Base-by-base conservation (phyloP, 2,888 invertebrate species). In the Apoderus coryli region DNA sequence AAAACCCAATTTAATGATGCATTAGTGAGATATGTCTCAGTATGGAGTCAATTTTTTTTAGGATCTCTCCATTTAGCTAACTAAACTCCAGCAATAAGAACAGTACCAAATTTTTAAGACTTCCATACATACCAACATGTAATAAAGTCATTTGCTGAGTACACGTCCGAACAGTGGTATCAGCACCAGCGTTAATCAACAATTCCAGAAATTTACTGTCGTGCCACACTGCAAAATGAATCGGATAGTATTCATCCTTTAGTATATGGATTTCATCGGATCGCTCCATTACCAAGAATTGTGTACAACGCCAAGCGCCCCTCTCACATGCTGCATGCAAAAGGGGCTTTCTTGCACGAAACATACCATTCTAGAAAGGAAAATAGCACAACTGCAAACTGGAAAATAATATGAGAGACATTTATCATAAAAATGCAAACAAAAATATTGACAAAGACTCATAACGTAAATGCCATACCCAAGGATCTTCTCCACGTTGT, bases 191-290 rank as follows among this genome's bases (percentile, higher is more conserved):
- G 36, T 64, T 63, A 36, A 72, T 70, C 25, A 74, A 54, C 35
- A 72, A 52, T 46, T 74, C 72, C 27, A 76, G 60, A 54, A 78
- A 78, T 45, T 72, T 67, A 27, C 70, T 66, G 40, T 77, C 76
- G 50, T 79, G 78, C 14, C 76, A 61, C 10, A 76, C 76, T 9
- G 78, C 73, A 48, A 76, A 74, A 53, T 79, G 75, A 34, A 80
- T 72, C n/a, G 80, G 79, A 52, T 74, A 78, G 52, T 77, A 77
- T 56, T 78, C 79, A 47, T 77, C 76, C 52, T 71, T 74, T 33
- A 75, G 67, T 37, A 72, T 64, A 53, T 76, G 74, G 26, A 77
- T 73, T 54, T 76, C 76, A 42, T 75, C 74, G 19, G 69, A 67
- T 22, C 76, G 51, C 40, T 72, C 69, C 3, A 67, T 62, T 5